These are phyloP conservation scores for Eupeodes corollae DNA, from an alignment of 1,140 invertebrate species.

Conservation along the genomic window DNA sequence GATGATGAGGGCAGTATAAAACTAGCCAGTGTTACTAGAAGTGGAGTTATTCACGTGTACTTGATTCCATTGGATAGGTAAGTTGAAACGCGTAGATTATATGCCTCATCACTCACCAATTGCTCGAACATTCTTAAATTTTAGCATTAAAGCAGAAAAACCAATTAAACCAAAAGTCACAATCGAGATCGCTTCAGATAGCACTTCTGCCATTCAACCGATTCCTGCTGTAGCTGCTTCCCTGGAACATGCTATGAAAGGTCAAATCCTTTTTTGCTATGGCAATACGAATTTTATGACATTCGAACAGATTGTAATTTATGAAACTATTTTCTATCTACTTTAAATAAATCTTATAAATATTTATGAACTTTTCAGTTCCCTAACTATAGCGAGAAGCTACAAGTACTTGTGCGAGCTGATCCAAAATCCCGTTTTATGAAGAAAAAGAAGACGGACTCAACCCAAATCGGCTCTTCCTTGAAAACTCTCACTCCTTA, in stretches of 20 bases:
- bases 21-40: constrained; percentile 54
- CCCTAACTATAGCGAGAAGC: constrained; percentile 43
- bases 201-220: constrained; percentile 41
- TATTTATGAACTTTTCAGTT: constrained; percentile 8
- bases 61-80: constrained; percentile 62
- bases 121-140: neutral
- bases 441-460: constrained; percentile 31
- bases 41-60: constrained; percentile 66
- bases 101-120: no score
- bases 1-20: constrained; percentile 40
- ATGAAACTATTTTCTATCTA: neutral
- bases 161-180: constrained; percentile 60
- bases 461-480: constrained; percentile 17
- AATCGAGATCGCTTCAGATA: constrained; percentile 53
- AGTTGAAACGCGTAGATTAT: neutral
- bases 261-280: constrained; percentile 44
- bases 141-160: constrained; percentile 46
- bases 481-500: constrained; percentile 41
- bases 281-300: constrained; percentile 42
- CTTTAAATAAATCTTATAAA: neutral
- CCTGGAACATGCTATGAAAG: constrained; percentile 33
- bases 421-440: constrained; percentile 38
- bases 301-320: constrained; percentile 54
- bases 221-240: constrained; percentile 46
- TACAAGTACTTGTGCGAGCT: constrained; percentile 45